Percentiles rank a stretch among this genome's conserved stretches.
These are phyloP conservation scores for Hippolais icterina DNA, from an alignment of 2,113 vertebrate species.

Conservation along the genomic window DNA sequence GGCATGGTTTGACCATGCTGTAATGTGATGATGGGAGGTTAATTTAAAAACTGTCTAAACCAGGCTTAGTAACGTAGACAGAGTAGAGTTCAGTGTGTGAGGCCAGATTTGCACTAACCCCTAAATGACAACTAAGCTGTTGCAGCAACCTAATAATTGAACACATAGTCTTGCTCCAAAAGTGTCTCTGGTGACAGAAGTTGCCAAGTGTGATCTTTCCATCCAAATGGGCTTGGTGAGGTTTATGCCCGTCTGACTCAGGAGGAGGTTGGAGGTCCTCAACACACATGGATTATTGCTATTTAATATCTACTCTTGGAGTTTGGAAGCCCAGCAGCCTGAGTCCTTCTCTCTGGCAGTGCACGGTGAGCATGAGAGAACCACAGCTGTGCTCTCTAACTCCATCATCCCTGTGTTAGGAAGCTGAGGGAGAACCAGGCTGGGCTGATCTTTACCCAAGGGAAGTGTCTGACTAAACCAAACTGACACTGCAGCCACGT, in stretches of 20 bases:
- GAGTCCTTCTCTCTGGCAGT: background rate
- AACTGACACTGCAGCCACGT: accelerated
- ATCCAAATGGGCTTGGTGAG: background rate
- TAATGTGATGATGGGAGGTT: background rate
- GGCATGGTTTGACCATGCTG: background rate
- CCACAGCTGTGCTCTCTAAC: accelerated
- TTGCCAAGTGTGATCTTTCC: background rate
- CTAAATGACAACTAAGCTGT: background rate
- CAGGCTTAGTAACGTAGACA: background rate
- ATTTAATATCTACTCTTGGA: background rate
- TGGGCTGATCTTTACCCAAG: background rate
- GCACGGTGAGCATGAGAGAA: background rate
- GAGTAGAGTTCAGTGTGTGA: background rate
- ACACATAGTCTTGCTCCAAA: background rate
- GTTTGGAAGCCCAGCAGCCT: background rate
- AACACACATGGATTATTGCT: accelerated
- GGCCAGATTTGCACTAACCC: background rate
- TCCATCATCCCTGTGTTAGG: background rate
- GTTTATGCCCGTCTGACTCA: background rate
- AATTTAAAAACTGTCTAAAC: background rate
- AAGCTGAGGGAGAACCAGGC: background rate
- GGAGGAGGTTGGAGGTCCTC: background rate
- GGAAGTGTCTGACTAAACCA: background rate
- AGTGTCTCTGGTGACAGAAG: background rate
- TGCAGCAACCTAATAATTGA: background rate